Evolutionary conservation across 2,113 vertebrate genomes (phyloP), one percentile per base, ranked within the genome.

Genomic region (Atlantisia rogersi): DNA sequence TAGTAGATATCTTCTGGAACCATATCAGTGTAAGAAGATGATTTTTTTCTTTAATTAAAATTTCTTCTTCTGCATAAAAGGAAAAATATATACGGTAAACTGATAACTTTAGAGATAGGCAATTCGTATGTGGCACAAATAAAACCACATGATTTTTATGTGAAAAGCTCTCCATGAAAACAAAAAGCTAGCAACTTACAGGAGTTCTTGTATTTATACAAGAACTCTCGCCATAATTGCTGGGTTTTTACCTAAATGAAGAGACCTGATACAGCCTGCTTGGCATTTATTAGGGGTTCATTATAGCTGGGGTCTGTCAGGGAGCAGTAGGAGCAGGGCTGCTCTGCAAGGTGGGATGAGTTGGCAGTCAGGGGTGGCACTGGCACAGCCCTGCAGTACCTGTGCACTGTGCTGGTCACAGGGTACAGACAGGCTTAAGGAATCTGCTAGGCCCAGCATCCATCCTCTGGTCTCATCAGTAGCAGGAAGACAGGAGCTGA

Each of bases 291-390:
- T 39, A 1, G 2, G 7, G 26, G 16, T 62, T 39, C 12, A 42
- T 16, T 39, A 35, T 42, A 35, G 55, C 19, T 50, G 37, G 9
- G 31, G 5, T n/a, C 44, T 58, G 14, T 31, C 12, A 5, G 9
- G n/a, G 21, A 80, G 53, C 78, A 40, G 32, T 32, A 35, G 14
- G 42, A 77, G 29, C 32, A 58, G 50, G 48, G 26, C 20, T 70
- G 26, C 28, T 68, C 14, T 63, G 31, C 21, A 15, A 16, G 28
- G n/a, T 58, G 31, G n/a, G 24, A 10, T 12, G 8, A 39, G 26
- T 17, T 60, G 59, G 44, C 24, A 17, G 40, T 15, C 2, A 1
- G 5, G 10, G 10, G 11, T 68, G 52, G 4, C 0, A 0, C 15
- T 4, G 35, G 13, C 29, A 13, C 17, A 10, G 20, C 26, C 15